Base-by-base conservation (phyloP, 2,888 invertebrate genomes). In the Synanthedon tipuliformis region DNA sequence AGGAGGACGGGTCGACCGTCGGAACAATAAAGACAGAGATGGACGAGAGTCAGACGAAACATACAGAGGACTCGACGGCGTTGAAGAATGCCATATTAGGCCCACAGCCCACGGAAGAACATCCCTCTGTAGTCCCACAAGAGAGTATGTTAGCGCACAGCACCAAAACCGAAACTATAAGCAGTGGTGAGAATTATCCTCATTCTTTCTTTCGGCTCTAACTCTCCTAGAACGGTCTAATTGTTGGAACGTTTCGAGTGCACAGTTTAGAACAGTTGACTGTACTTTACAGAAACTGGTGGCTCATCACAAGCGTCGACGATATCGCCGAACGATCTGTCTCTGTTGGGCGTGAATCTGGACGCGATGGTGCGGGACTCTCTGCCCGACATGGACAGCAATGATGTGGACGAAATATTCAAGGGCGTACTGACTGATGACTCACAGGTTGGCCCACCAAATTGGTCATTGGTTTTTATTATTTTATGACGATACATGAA, bases 321-420 rank as follows among this genome's bases (percentile, higher is more conserved):
- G 0, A 84, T 87, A 67, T 81, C 91, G 49, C 90, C 90, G 54
- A 94, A 94, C 75, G 87, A 86, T 41, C 61, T 88, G 45, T 84
- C 85, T 0, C 61, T 88, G 8, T 59, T 88, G 50, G 85, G 83
- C 3, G 87, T 94, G 62, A 94, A 91, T 69, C 74, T 95, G 54
- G 94, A 94, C 68, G 91, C 92, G 1, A 93, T 92, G 89, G 92
- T 90, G 53, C 83, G 90, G 40, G 91, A 91, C 57, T 87, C 91
- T 2, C 79, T 96, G 55, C 93, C 95, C 1, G 95, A 94, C 64
- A 96, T 96, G 90, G 95, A 96, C 77, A 92, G 94, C 69, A 95
- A 95, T 75, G 96, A 96, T 64, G 95, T 96, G 1, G 96, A 96
- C 69, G 96, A 96, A 76, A 93, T 96, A 68, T 95, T 97, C 79